Conservation (phyloP, 2,113 vertebrate species). For the Tyto alba region DNA sequence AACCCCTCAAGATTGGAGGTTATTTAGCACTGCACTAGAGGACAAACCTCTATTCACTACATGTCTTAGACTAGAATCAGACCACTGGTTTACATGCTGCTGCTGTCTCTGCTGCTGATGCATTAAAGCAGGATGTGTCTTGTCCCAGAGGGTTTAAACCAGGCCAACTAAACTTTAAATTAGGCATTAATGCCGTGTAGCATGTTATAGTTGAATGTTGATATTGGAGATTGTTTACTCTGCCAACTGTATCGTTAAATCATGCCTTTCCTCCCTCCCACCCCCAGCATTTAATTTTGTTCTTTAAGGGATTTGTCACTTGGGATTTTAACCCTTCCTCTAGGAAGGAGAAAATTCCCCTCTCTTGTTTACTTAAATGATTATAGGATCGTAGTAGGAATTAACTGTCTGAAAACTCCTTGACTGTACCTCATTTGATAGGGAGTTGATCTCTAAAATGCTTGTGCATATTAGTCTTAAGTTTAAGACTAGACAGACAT, state of each 20-base stretch:
- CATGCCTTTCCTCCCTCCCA: not conserved
- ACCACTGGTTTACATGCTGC: not conserved
- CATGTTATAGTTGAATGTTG: not conserved
- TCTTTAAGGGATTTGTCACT: not conserved
- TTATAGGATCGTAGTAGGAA: not conserved
- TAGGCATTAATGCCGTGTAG: not conserved
- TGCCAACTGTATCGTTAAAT: constrained; percentile 29
- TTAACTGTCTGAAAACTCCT: not conserved
- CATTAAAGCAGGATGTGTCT: not conserved
- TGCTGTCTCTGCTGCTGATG: not conserved
- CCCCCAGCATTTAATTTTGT: not conserved
- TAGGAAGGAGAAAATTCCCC: not conserved
- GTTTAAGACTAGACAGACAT: not conserved
- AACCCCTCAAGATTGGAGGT: not conserved
- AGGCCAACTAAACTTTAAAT: constrained; percentile 1
- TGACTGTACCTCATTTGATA: not conserved
- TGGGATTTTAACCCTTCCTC: constrained; percentile 20
- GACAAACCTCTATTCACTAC: not conserved
- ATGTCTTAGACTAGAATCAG: not conserved
- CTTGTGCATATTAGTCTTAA: not conserved
- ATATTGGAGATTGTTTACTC: constrained; percentile 23
- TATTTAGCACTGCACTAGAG: not conserved
- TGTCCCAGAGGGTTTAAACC: not conserved
- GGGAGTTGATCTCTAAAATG: not conserved
- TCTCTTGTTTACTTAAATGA: not conserved